These are phyloP conservation scores for Acanthornis magna DNA, from an alignment of 2,797 vertebrate genomes.

Conservation along the genomic window DNA sequence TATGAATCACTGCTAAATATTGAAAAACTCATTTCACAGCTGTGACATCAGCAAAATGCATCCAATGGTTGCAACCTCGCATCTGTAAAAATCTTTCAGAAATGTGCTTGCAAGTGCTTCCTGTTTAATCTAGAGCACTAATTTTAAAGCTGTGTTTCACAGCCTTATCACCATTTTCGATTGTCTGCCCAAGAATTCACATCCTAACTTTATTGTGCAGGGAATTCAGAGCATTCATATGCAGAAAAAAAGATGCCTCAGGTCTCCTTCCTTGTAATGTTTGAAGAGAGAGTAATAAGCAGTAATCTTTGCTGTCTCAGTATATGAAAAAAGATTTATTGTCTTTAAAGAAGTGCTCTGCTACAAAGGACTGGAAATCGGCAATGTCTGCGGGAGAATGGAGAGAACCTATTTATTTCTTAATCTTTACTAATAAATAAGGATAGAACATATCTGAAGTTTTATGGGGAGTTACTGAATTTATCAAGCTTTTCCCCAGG, in stretches of 20 bases:
- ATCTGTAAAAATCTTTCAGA: conserved; percentile 35
- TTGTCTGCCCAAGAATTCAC: neutral
- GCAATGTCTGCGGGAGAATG: neutral
- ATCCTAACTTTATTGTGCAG: neutral
- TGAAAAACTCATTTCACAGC: conserved; percentile 29
- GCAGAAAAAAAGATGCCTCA: neutral
- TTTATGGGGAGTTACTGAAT: neutral
- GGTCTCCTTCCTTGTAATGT: neutral
- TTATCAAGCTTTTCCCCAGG: conserved; percentile 15
- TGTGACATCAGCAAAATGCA: conserved; percentile 49
- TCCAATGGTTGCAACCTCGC: neutral
- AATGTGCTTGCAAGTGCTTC: neutral
- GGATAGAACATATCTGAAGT: neutral
- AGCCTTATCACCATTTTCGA: neutral
- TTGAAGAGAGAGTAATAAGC: neutral
- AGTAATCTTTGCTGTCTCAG: neutral
- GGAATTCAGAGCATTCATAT: neutral
- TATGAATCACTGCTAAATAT: conserved; percentile 27
- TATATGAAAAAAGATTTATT: neutral
- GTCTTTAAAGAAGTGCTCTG: neutral
- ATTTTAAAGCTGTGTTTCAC: conserved; percentile 9
- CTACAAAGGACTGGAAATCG: neutral
- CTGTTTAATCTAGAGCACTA: neutral
- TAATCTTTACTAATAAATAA: neutral
- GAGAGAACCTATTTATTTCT: neutral